Conservation (phyloP, 2,113 vertebrate genomes). For the Megaceryle maxima region DNA sequence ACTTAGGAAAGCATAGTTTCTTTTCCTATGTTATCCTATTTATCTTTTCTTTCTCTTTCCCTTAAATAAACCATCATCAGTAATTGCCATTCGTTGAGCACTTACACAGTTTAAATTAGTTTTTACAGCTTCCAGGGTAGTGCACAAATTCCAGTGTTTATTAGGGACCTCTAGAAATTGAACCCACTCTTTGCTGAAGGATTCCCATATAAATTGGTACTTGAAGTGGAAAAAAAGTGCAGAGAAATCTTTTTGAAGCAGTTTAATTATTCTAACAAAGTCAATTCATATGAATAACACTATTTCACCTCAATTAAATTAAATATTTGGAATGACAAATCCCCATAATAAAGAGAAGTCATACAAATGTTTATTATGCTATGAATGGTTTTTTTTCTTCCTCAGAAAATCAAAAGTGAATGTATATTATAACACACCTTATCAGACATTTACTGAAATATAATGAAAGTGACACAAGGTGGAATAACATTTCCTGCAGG, state of each 20-base stretch:
- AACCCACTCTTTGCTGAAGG: not conserved
- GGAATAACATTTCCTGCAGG: not conserved
- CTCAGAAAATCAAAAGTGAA: not conserved
- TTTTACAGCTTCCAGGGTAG: not conserved
- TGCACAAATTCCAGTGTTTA: not conserved
- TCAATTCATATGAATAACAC: not conserved
- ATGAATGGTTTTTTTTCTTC: not conserved
- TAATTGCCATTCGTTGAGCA: not conserved
- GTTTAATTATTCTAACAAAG: conserved; percentile 9
- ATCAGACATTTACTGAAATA: not conserved
- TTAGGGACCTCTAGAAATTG: not conserved
- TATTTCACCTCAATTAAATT: not conserved
- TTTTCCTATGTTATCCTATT: not conserved
- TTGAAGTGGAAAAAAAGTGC: not conserved
- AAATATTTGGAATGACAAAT: conserved; percentile 35
- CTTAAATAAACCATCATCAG: not conserved
- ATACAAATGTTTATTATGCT: not conserved
- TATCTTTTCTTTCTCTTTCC: not conserved
- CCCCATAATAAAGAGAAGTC: not conserved
- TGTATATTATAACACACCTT: not conserved
- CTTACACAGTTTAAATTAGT: not conserved
- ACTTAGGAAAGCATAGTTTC: not conserved
- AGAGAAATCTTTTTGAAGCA: not conserved
- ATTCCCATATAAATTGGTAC: not conserved
- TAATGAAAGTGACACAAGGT: not conserved